A percentile compares a stretch with the other conserved stretches of the same genome.
These are phyloP conservation scores for Arbacia lixula DNA, from an alignment of 53 echinoderm and acorn worm species.

Conservation along the genomic window DNA sequence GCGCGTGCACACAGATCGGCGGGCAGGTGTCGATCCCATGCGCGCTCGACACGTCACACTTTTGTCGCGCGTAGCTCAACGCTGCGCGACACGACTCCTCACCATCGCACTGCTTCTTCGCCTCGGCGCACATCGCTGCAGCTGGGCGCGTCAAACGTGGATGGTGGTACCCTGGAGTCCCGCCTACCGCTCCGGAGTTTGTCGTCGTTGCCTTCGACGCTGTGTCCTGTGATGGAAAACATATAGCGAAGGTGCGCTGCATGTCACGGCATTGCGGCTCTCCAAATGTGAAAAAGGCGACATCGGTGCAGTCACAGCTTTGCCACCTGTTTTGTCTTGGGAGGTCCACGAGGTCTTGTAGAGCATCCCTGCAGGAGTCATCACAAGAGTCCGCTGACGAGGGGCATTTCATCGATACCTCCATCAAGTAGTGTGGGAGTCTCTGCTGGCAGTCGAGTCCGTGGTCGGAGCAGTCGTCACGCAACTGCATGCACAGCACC, in stretches of 20 bases:
- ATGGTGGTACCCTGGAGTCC: not conserved
- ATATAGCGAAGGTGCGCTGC: not conserved
- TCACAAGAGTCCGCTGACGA: not conserved
- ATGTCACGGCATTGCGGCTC: not conserved
- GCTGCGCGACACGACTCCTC: slow-evolving; percentile 10
- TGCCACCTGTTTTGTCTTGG: not conserved
- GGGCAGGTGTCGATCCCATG: not conserved
- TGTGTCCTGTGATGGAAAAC: not conserved
- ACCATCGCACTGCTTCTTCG: slow-evolving; percentile 1
- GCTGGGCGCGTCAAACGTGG: not conserved
- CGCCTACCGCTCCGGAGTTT: not conserved
- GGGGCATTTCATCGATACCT: not conserved
- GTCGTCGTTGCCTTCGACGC: not conserved
- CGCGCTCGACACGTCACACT: not conserved
- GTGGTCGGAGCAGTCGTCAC: not conserved
- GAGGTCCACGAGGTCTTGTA: not conserved
- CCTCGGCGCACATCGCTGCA: not conserved
- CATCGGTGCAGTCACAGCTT: slow-evolving; percentile 11
- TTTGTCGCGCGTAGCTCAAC: not conserved
- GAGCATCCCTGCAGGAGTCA: not conserved
- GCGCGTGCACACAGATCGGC: slow-evolving; percentile 12
- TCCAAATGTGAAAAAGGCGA: not conserved
- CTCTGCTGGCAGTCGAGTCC: slow-evolving; percentile 21
- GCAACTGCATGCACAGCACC: not conserved
- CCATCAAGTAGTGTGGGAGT: not conserved